Evolutionary conservation across 2,797 vertebrate genomes (phyloP).

Genomic region (Pelodytes ibericus): DNA sequence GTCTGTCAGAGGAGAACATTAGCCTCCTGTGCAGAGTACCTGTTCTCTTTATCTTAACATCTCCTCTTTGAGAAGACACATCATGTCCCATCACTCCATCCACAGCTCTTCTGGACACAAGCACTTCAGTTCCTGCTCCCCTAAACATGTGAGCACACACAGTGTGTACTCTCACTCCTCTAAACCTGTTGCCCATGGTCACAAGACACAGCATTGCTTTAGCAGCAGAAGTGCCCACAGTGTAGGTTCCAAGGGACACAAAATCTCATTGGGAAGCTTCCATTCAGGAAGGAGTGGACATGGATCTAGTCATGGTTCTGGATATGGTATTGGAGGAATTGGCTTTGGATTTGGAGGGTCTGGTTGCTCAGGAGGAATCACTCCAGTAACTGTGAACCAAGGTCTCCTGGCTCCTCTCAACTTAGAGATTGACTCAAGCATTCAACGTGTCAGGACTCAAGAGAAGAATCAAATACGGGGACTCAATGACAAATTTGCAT

Average conservation of each 20-base stretch:
- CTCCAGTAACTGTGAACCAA: conserved; percentile 82
- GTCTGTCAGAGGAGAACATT: background rate
- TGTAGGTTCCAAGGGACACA: conserved; percentile 19
- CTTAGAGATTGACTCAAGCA: conserved; percentile 76
- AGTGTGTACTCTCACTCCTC: conserved; percentile 4
- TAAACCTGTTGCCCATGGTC: background rate
- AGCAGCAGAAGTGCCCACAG: conserved; percentile 29
- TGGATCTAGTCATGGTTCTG: conserved; percentile 35
- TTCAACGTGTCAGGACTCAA: conserved; percentile 75
- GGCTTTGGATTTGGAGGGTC: conserved; percentile 36
- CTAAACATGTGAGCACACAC: conserved; percentile 26
- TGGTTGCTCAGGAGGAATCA: conserved; percentile 59
- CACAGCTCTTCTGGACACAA: conserved; percentile 8
- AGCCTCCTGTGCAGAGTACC: background rate
- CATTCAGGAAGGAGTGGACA: conserved; percentile 30
- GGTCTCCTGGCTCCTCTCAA: conserved; percentile 71
- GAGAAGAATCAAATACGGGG: conserved; percentile 88
- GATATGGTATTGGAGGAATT: conserved; percentile 22
- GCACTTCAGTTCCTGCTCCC: conserved; percentile 17
- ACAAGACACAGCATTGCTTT: conserved; percentile 15
- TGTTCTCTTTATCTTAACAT: background rate
- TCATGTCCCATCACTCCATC: conserved; percentile 31
- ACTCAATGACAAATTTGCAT: conserved; percentile 85
- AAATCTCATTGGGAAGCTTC: conserved; percentile 32
- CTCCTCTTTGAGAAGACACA: background rate